phyloP scores from a whole-genome alignment of 2,113 vertebrate genomes.

The Eptesicus fuscus region DNA sequence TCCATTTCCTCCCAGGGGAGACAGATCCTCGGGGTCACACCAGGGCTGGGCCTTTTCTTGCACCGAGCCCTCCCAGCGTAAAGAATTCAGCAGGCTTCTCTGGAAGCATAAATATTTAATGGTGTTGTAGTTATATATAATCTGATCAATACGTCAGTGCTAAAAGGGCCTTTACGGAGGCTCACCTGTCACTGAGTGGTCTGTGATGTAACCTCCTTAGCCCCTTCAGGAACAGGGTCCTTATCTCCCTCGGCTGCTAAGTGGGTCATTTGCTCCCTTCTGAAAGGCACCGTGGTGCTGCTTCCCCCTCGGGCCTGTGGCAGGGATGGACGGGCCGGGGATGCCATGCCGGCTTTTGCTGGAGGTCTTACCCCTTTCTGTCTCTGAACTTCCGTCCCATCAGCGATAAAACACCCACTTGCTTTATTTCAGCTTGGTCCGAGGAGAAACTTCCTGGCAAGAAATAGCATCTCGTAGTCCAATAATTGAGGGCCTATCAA shows the following conservation, averaged over 20 bases:
- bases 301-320: background rate
- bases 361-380: too few species aligned
- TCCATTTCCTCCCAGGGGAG: background rate
- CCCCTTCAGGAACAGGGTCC: background rate
- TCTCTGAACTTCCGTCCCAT: background rate
- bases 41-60: background rate
- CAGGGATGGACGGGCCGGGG: background rate
- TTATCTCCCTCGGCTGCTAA: background rate
- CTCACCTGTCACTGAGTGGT: constrained; percentile 25
- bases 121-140: constrained; percentile 70
- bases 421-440: background rate
- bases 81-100: constrained; percentile 57
- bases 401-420: background rate
- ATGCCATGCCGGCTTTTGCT: background rate
- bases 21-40: constrained; percentile 12
- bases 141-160: constrained; percentile 63
- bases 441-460: constrained; percentile 42
- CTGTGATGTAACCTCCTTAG: background rate
- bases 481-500: constrained; percentile 25
- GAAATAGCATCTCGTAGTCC: background rate
- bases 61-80: background rate
- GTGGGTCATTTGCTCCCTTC: background rate
- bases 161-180: constrained; percentile 67
- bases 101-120: constrained; percentile 75
- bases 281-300: background rate